Evolutionary conservation across 2,888 invertebrate genomes (phyloP).

Genomic region (Charanyca ferruginea): DNA sequence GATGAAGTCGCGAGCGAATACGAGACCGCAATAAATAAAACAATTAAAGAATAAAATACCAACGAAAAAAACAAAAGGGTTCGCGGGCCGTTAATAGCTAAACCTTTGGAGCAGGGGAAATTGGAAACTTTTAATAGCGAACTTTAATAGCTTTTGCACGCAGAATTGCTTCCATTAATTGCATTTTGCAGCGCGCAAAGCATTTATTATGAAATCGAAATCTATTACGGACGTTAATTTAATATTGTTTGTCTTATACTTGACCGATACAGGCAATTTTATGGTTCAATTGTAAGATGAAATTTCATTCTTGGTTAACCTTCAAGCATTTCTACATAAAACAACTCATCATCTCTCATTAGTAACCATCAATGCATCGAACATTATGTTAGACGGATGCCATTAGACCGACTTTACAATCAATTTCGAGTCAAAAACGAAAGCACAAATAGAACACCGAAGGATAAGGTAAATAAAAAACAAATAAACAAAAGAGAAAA

Average conservation of each 20-base stretch:
- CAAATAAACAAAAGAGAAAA: constrained; percentile 88
- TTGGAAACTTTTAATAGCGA: constrained; percentile 83
- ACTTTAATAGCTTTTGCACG: constrained; percentile 82
- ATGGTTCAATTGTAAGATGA: constrained; percentile 65
- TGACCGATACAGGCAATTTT: constrained; percentile 62
- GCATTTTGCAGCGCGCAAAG: constrained; percentile 67
- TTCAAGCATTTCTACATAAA: constrained; percentile 61
- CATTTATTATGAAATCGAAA: constrained; percentile 76
- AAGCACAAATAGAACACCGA: constrained; percentile 83
- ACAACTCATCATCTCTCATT: constrained; percentile 79
- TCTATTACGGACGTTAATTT: constrained; percentile 72
- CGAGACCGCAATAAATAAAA: constrained; percentile 78
- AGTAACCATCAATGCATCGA: constrained; percentile 85
- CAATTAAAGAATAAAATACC: constrained; percentile 82
- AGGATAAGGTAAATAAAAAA: constrained; percentile 90
- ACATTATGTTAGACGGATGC: constrained; percentile 83
- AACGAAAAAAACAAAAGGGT: constrained; percentile 74
- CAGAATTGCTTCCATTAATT: constrained; percentile 83
- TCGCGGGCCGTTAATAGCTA: constrained; percentile 74
- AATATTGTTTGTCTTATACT: constrained; percentile 72
- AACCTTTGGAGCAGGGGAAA: constrained; percentile 76
- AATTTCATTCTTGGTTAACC: constrained; percentile 59
- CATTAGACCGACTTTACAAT: constrained; percentile 89
- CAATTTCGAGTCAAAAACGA: constrained; percentile 87
- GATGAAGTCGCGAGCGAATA: constrained; percentile 74